phyloP scores from a whole-genome alignment of 2,888 invertebrate species.

The Habrosyne pyritoides region DNA sequence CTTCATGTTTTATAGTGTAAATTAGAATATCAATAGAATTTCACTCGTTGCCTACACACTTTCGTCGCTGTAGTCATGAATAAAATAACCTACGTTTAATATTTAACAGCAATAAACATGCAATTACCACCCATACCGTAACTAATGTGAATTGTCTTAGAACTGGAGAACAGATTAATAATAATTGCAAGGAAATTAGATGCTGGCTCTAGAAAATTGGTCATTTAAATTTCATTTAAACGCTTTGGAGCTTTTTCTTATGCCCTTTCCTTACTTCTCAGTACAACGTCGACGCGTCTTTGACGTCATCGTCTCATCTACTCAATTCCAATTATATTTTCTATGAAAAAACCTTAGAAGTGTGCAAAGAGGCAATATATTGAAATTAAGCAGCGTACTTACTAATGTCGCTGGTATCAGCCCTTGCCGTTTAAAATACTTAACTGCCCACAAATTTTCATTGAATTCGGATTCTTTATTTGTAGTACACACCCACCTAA shows the following conservation, averaged over 20 bases:
- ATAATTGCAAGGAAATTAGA: conserved; percentile 33
- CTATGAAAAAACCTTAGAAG: too few species aligned
- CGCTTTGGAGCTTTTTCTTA: neutral
- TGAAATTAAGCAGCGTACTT: too few species aligned
- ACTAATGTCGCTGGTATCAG: too few species aligned
- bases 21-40: neutral
- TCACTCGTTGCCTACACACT: neutral
- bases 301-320: too few species aligned
- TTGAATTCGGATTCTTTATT: too few species aligned
- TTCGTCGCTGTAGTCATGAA: conserved; percentile 6
- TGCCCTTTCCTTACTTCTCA: too few species aligned
- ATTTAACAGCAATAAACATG: conserved; percentile 24
- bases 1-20: neutral
- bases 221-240: neutral
- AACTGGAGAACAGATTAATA: conserved; percentile 13
- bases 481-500: too few species aligned
- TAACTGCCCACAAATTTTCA: too few species aligned
- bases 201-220: conserved; percentile 11
- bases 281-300: too few species aligned
- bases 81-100: conserved; percentile 11
- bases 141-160: conserved; percentile 26
- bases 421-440: too few species aligned
- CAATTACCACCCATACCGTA: conserved; percentile 35
- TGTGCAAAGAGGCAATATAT: too few species aligned
- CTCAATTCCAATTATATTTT: too few species aligned